phyloP scores from a whole-genome alignment of 2,888 invertebrate species.

The Acleris emargana region DNA sequence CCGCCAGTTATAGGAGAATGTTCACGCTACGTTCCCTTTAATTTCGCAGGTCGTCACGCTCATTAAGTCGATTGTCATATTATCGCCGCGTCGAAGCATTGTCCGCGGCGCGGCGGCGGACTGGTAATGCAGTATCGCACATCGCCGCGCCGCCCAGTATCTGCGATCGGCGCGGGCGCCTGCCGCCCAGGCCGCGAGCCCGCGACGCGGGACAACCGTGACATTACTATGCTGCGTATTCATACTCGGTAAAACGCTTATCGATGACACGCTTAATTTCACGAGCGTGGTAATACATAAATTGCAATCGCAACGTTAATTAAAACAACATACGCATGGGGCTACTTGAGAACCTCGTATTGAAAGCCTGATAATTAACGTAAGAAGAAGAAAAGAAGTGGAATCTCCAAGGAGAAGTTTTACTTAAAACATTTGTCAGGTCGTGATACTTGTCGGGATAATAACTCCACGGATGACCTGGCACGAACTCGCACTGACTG shows the following conservation, averaged over 20 bases:
- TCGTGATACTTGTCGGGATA: conserved; percentile 12
- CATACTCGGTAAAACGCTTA: neutral
- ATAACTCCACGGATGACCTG: conserved; percentile 59
- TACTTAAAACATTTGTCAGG: neutral
- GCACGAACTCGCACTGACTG: conserved; percentile 60
- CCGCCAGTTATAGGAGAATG: neutral
- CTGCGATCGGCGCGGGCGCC: conserved; percentile 51
- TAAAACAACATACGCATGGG: neutral
- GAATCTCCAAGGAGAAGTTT: neutral
- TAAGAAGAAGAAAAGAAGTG: too few relatives aligned
- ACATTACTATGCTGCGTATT: conserved; percentile 5
- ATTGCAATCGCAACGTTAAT: neutral
- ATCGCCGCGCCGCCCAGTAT: conserved; percentile 70
- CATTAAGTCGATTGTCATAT: conserved; percentile 9
- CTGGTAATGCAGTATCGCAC: conserved; percentile 76
- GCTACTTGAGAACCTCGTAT: too few relatives aligned
- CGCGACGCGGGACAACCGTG: conserved; percentile 1
- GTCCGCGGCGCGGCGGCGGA: conserved; percentile 57
- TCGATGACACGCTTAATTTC: neutral
- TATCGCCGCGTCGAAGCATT: conserved; percentile 18
- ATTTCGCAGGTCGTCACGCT: conserved; percentile 15
- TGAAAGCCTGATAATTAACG: too few relatives aligned
- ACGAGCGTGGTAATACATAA: neutral
- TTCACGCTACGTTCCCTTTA: neutral
- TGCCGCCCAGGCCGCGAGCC: conserved; percentile 28